phyloP scores from a whole-genome alignment of 2,888 invertebrate genomes.

The Aporophyla nigra region DNA sequence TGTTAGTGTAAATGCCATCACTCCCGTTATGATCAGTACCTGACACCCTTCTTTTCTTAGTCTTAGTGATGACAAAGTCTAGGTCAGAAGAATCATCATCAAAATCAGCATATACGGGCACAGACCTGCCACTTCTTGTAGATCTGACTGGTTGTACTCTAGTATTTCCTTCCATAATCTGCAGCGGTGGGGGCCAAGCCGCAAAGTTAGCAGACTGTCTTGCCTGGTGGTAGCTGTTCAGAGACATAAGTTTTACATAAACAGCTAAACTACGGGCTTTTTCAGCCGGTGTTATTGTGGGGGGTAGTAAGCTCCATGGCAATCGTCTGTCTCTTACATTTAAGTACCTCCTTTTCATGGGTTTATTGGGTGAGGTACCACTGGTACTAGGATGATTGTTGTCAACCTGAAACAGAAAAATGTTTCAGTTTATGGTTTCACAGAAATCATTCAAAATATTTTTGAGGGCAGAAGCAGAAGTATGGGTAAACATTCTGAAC shows the following conservation, averaged over 20 bases:
- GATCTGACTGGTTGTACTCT: slow-evolving; percentile 83
- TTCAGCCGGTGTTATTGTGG: slow-evolving; percentile 80
- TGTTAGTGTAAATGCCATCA: slow-evolving; percentile 80
- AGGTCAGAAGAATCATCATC: slow-evolving; percentile 88
- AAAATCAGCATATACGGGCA: slow-evolving; percentile 85
- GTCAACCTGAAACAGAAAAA: slow-evolving; percentile 69
- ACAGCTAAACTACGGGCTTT: slow-evolving; percentile 85
- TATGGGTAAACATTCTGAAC: neutral
- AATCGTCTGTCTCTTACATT: slow-evolving; percentile 86
- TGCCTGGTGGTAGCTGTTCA: slow-evolving; percentile 85
- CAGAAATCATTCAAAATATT: neutral
- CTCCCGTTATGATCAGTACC: slow-evolving; percentile 76
- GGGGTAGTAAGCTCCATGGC: slow-evolving; percentile 88
- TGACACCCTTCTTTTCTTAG: slow-evolving; percentile 85
- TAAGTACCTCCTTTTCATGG: slow-evolving; percentile 83
- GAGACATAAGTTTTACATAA: slow-evolving; percentile 86
- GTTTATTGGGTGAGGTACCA: slow-evolving; percentile 69
- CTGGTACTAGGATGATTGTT: slow-evolving; percentile 56
- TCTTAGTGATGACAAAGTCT: slow-evolving; percentile 83
- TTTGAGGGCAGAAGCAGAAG: neutral
- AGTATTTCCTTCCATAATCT: slow-evolving; percentile 85
- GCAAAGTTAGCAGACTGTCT: slow-evolving; percentile 82
- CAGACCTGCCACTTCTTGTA: slow-evolving; percentile 85
- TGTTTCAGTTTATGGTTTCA: neutral
- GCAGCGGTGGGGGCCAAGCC: slow-evolving; percentile 85